Evolutionary conservation across 2,113 vertebrate genomes (phyloP), one percentile per base, ranked within the genome.

Genomic region (Nyctibius bracteatus): DNA sequence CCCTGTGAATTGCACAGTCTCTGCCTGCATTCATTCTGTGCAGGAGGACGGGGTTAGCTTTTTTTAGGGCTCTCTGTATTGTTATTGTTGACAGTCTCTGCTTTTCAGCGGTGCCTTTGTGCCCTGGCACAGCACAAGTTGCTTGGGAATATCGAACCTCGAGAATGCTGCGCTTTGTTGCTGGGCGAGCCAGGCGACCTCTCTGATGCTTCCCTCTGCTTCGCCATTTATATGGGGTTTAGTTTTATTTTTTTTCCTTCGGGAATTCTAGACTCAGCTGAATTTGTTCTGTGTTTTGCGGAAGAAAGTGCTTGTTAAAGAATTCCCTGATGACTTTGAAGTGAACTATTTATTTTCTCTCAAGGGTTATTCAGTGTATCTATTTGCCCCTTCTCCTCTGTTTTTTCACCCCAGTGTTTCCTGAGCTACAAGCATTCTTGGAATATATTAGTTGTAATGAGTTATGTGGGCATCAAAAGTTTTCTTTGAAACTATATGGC

Each of bases 401-500:
- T 91, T 90, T 95, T 92, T 95, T 95, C 94, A 96, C 94, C 95
- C 90, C 37, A 33, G 86, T 85, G 78, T 89, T 95, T 95, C 97
- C 96, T 97, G 93, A 97, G 94, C 89, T 89, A 96, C 67, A 86
- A 94, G 72, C 96, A 92, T 97, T 97, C 97, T 97, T 98, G 96
- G 96, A 97, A 97, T 98, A 97, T 93, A 63, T 94, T 87, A 95
- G 92, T 92, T 94, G 90, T 90, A 91, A 97, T 63, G 83, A 96
- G 97, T 98, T 97, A 97, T 94, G 70, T 92, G 97, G 97, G 97
- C 95, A 97, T 96, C 83, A 87, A 91, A 96, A 98, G 94, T 97
- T 97, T 95, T 94, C 97, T 98, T 97, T 97, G 97, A 98, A 98
- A 97, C 94, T 96, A 92, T 51, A 52, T 95, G 97, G 97, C 96